These are phyloP conservation scores for Anguilla megastoma DNA, from an alignment of 2,797 vertebrate species.

Conservation along the genomic window DNA sequence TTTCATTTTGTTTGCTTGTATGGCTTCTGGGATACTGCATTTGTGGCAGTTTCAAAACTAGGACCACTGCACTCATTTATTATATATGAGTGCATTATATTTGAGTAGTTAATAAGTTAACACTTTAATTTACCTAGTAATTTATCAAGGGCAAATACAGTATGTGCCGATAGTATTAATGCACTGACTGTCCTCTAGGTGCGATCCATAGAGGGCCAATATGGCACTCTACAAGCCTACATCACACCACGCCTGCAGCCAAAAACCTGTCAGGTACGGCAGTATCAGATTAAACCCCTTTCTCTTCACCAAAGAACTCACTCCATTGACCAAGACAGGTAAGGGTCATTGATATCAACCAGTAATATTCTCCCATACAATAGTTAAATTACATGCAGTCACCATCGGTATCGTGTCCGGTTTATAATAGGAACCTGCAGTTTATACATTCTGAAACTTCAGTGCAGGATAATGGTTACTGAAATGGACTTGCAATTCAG, in stretches of 20 bases:
- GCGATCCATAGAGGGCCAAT: constrained; percentile 97
- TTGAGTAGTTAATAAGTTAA: too few relatives aligned
- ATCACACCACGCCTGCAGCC: constrained; percentile 94
- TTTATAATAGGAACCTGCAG: not conserved
- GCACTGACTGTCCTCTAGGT: constrained; percentile 68
- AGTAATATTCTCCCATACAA: not conserved
- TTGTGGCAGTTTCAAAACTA: too few relatives aligned
- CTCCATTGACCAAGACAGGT: constrained; percentile 86
- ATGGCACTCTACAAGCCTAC: constrained; percentile 92
- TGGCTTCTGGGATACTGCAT: too few relatives aligned
- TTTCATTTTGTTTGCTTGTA: too few relatives aligned
- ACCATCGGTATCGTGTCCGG: not conserved
- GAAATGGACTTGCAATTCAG: not conserved
- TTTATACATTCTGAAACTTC: not conserved
- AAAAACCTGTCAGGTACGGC: constrained; percentile 94
- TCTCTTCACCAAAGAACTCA: constrained; percentile 95
- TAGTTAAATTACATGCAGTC: not conserved
- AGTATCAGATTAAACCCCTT: constrained; percentile 94
- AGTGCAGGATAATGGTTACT: not conserved
- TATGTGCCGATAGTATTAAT: too few relatives aligned
- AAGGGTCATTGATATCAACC: constrained; percentile 29
- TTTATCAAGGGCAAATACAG: too few relatives aligned
- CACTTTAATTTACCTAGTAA: too few relatives aligned
- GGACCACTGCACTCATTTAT: too few relatives aligned
- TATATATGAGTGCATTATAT: too few relatives aligned